These are phyloP conservation scores for Caenorhabditis sp. DNA, from an alignment of 2,888 invertebrate genomes.

Conservation along the genomic window DNA sequence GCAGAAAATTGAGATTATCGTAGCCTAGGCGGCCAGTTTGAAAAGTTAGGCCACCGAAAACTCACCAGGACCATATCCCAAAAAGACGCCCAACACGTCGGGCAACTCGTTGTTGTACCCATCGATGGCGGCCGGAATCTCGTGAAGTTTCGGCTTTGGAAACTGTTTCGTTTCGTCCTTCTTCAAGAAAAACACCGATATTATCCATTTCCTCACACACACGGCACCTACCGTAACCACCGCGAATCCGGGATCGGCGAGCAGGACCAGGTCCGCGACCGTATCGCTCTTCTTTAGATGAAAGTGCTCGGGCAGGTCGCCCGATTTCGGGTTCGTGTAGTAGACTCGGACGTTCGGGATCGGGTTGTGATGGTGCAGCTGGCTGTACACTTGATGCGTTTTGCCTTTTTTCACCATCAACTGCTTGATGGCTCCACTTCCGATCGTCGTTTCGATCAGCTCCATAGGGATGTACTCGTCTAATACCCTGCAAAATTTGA, in stretches of 20 bases:
- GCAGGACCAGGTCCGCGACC: slow-evolving; percentile 60
- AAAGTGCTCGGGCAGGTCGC: slow-evolving; percentile 65
- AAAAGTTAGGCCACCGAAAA: neutral
- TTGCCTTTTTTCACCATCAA: slow-evolving; percentile 63
- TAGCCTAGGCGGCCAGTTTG: too few relatives aligned
- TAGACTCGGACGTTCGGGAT: slow-evolving; percentile 69
- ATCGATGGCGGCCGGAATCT: slow-evolving; percentile 52
- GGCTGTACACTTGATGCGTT: slow-evolving; percentile 66
- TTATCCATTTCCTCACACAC: neutral
- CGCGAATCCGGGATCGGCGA: slow-evolving; percentile 66
- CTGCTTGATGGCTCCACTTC: slow-evolving; percentile 69
- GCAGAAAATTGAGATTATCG: too few relatives aligned
- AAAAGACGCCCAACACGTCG: slow-evolving; percentile 67
- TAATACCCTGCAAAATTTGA: slow-evolving; percentile 56
- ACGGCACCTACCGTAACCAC: slow-evolving; percentile 62
- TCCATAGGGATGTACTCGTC: slow-evolving; percentile 72
- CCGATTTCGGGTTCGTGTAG: slow-evolving; percentile 62
- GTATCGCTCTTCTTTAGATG: slow-evolving; percentile 59
- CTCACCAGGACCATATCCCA: slow-evolving; percentile 68
- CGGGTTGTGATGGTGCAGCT: slow-evolving; percentile 61
- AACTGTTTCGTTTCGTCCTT: slow-evolving; percentile 56
- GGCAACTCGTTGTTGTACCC: slow-evolving; percentile 69
- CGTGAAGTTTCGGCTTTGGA: slow-evolving; percentile 55
- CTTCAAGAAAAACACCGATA: slow-evolving; percentile 17
- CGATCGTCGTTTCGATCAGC: slow-evolving; percentile 64